phyloP scores from a whole-genome alignment of 2,888 invertebrate genomes.

The Julus scanicus region DNA sequence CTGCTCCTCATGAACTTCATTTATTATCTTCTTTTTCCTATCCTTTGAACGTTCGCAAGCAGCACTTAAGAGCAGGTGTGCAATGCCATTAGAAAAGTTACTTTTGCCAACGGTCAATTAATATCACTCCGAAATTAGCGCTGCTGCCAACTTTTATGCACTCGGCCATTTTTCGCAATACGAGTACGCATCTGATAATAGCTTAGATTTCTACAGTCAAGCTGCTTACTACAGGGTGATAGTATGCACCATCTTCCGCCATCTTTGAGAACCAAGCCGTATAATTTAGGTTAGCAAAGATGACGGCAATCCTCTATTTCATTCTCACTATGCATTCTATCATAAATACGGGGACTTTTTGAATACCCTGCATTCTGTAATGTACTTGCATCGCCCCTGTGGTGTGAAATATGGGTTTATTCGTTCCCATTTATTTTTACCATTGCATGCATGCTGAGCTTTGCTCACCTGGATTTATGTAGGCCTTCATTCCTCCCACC shows the following conservation, averaged over 20 bases:
- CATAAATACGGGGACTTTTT: neutral
- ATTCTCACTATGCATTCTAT: neutral
- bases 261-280: neutral
- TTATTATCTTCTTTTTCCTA: slow-evolving; percentile 27
- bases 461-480: slow-evolving; percentile 8
- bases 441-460: slow-evolving; percentile 7
- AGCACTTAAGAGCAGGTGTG: slow-evolving; percentile 27
- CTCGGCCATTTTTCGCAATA: slow-evolving; percentile 10
- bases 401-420: slow-evolving; percentile 14
- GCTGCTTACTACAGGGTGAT: neutral
- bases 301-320: neutral
- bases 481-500: slow-evolving; percentile 1
- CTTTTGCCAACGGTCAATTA: slow-evolving; percentile 33
- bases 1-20: slow-evolving; percentile 28
- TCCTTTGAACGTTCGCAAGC: slow-evolving; percentile 2
- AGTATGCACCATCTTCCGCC: neutral
- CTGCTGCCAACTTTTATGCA: slow-evolving; percentile 27
- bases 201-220: neutral
- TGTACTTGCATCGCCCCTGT: neutral
- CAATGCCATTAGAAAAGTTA: slow-evolving; percentile 14
- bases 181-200: neutral
- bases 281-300: too few species aligned
- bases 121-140: slow-evolving; percentile 33
- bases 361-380: neutral
- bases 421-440: neutral